A percentile compares a stretch with the other conserved stretches of the same genome.
Conservation (phyloP, 2,113 vertebrate species). For the Dolichallabes microphthalmus region DNA sequence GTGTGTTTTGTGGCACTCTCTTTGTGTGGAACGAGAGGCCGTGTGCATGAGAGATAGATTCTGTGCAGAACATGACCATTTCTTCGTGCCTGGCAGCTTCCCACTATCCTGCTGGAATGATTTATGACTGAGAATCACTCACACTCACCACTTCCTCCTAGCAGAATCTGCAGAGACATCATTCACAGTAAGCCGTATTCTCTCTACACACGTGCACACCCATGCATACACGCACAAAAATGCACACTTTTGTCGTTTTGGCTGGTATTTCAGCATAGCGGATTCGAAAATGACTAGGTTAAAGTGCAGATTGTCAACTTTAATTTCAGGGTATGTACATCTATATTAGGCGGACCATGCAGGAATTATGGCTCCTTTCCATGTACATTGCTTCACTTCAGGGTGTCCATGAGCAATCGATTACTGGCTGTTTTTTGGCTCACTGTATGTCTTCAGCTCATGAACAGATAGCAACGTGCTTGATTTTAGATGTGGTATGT, state of each 20-base stretch:
- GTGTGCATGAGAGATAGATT: conserved; percentile 17
- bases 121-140: conserved; percentile 76
- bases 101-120: conserved; percentile 71
- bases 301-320: conserved; percentile 52
- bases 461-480: not conserved
- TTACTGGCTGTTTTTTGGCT: not conserved
- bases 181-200: conserved; percentile 19
- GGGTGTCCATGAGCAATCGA: conserved; percentile 6
- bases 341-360: conserved; percentile 21
- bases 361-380: not conserved
- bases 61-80: conserved; percentile 57
- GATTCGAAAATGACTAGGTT: conserved; percentile 28
- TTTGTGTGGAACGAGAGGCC: conserved; percentile 5
- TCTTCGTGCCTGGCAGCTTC: conserved; percentile 48
- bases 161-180: conserved; percentile 73
- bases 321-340: conserved; percentile 65
- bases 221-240: not conserved
- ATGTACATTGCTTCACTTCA: not conserved
- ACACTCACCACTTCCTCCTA: conserved; percentile 79
- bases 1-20: not conserved
- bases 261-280: not conserved
- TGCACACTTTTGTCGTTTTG: not conserved
- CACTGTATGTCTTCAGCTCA: not conserved
- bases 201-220: not conserved
- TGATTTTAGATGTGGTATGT: not conserved